Base-by-base conservation (phyloP, 2,797 vertebrate species). In the Tangara arthus region DNA sequence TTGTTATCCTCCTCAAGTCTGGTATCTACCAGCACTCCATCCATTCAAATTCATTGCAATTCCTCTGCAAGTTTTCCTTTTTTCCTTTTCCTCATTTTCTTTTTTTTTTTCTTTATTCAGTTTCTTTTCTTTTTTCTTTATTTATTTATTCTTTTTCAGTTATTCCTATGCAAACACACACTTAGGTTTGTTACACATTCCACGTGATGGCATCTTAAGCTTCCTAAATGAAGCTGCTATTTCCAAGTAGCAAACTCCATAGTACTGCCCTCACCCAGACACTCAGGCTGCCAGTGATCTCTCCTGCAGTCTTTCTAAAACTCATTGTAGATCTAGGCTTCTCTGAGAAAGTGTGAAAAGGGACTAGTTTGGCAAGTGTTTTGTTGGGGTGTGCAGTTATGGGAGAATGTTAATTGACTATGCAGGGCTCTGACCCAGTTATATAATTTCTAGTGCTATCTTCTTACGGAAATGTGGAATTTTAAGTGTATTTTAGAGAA, bases 81-180 rank as follows among this genome's bases (percentile, higher is more conserved):
- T 20, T 22, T 2, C 2, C 8, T 69, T 53, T 82, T n/a, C 15
- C 7, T 61, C 0, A 1, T 35, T 64, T 42, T 22, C 2, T 24
- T 61, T 42, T 27, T 5, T 24, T n/a, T 35, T 64, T 42, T 22
- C 55, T 24, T 56, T 34, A 24, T 24, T 56, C 7, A 16, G 21
- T 56, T 56, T 56, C 7, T 56, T 34, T 24, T 56, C 55, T 57
- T 57, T 24, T 16, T 56, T 56, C 5, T 22, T 56, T 56, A 11
- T 56, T 23, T 53, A 32, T 53, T 53, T 20, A n/a, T 55, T 55
- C 9, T 56, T 34, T 56, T 34, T 80, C 35, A 68, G 0, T 86
- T 82, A 30, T 61, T 81, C 13, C 32, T 39, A 1, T 57, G 14
- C 11, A 41, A 73, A 20, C 32, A 41, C 11, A 12, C 8, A 7